Evolutionary conservation across 1,140 invertebrate genomes (phyloP), one percentile per base, ranked within the genome.

Genomic region (Helicoverpa zea): DNA sequence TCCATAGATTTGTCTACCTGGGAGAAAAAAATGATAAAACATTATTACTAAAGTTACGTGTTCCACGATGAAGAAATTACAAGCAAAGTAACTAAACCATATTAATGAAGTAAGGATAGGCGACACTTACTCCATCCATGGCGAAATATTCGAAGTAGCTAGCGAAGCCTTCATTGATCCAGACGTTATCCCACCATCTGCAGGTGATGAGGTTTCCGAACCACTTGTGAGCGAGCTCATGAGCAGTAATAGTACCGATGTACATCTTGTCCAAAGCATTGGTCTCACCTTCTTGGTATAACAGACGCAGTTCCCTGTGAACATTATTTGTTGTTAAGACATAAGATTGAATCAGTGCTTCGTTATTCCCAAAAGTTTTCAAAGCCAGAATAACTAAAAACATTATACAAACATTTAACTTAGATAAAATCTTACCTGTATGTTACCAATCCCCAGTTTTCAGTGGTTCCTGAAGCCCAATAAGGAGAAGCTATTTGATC

Each of bases 161-260:
- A 14, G 98, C 97, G 82, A 98, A 98, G 18, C 98, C 98, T 89
- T 98, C 98, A 86, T 98, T 98, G 9, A 98, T 95, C 98, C 98
- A 98, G 0, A 95, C 89, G 35, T 95, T 96, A 70, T 94, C 90
- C 95, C 95, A 96, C 96, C 96, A 96, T 61, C 92, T 89, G 13
- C 94, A 94, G 0, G 96, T 96, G 16, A 96, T 95, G 0, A 96
- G 88, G 80, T 96, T 96, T 4, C 96, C 96, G 81, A 96, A 96
- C 96, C 96, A 96, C 68, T 95, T 93, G 83, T 96, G 95, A 5
- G 96, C 96, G 10, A 96, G 90, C 80, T 96, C 95, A 73, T 96
- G 95, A 4, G 95, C 91, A n/a, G 96, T 96, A 2, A 96, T 95
- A 2, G 93, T 95, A 0, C 94, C 95, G 52, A 96, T 95, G 14